These are phyloP conservation scores for Craseonycteris thonglongyai DNA, from an alignment of 2,113 vertebrate species.

Conservation along the genomic window DNA sequence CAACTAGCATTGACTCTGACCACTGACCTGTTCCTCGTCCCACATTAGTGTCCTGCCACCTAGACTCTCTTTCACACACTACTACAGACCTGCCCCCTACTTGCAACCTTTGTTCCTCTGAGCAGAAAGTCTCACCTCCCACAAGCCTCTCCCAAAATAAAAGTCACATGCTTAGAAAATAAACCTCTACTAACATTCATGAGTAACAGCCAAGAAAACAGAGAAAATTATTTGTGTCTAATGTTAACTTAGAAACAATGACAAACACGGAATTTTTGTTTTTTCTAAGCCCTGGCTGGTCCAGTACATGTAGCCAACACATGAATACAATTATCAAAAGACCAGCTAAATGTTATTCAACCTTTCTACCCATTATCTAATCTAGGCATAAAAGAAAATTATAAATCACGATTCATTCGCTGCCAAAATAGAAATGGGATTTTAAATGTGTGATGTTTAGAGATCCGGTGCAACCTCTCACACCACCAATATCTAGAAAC, in stretches of 20 bases:
- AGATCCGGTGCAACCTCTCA: background rate
- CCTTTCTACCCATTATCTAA: background rate
- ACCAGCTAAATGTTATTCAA: background rate
- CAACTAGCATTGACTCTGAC: background rate
- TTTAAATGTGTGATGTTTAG: background rate
- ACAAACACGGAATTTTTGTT: background rate
- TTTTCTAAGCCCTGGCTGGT: background rate
- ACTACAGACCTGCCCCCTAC: background rate
- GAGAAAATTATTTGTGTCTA: background rate
- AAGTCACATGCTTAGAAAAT: background rate
- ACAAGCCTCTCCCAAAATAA: background rate
- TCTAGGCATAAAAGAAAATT: background rate
- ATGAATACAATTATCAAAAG: background rate
- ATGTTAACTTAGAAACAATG: background rate
- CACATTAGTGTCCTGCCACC: background rate
- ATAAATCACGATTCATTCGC: background rate
- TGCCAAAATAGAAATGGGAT: background rate
- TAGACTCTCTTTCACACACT: background rate
- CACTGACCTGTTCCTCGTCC: background rate
- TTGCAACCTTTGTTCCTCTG: background rate
- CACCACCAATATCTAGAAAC: background rate
- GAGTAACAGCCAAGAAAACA: background rate
- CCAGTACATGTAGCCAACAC: background rate
- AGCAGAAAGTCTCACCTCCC: background rate
- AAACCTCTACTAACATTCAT: background rate